A percentile compares a stretch with the other conserved stretches of the same genome.
These are phyloP conservation scores for Patella vulgata DNA, from an alignment of 1,140 invertebrate genomes.

Conservation along the genomic window DNA sequence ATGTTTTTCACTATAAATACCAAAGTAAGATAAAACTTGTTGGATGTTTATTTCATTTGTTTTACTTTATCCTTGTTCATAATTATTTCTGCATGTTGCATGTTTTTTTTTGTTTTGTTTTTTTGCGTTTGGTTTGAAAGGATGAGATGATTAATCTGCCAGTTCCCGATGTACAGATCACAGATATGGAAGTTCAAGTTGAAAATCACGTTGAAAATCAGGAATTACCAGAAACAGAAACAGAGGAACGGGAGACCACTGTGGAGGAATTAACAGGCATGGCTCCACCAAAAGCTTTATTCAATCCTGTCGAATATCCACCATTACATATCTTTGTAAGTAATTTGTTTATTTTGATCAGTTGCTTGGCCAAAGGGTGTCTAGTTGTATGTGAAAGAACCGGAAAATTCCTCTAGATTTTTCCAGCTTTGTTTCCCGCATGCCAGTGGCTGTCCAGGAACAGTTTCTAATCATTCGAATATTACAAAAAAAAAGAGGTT, in stretches of 20 bases:
- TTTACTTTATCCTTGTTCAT: too few species aligned
- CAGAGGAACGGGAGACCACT: neutral
- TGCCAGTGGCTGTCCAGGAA: too few species aligned
- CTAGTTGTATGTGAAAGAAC: too few species aligned
- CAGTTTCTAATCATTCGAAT: too few species aligned
- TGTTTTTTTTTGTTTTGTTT: neutral
- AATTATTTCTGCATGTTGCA: too few species aligned
- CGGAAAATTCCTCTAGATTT: too few species aligned
- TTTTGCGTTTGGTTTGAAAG: slow-evolving; percentile 19
- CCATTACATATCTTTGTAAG: slow-evolving; percentile 66
- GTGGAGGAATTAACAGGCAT: slow-evolving; percentile 23
- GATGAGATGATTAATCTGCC: slow-evolving; percentile 55
- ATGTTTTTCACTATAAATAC: too few species aligned
- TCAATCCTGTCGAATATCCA: slow-evolving; percentile 64
- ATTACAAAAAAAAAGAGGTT: too few species aligned
- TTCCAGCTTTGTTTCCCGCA: too few species aligned
- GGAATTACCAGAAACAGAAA: slow-evolving; percentile 13
- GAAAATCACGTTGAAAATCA: slow-evolving; percentile 12
- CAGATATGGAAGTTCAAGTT: slow-evolving; percentile 10
- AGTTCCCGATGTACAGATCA: slow-evolving; percentile 6
- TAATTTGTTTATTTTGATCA: too few species aligned
- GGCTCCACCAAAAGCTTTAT: slow-evolving; percentile 56
- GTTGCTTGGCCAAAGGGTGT: neutral
- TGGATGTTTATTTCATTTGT: too few species aligned
- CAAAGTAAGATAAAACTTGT: too few species aligned